These are phyloP conservation scores for Aspidoscelis tigris DNA, from an alignment of 2,113 vertebrate species.

Conservation along the genomic window DNA sequence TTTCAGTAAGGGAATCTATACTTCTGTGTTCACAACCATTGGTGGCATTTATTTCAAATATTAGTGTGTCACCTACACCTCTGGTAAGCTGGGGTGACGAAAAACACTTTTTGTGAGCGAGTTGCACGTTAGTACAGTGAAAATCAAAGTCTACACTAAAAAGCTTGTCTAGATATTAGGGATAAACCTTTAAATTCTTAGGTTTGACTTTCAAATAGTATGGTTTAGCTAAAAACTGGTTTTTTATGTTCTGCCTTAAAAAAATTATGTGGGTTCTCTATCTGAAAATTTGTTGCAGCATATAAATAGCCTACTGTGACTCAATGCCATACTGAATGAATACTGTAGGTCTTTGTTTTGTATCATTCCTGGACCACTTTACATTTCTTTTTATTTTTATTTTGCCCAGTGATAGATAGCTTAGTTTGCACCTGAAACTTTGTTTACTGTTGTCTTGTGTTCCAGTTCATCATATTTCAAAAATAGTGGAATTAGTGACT, in stretches of 20 bases:
- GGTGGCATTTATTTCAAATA: slow-evolving; percentile 48
- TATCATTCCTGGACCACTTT: neutral
- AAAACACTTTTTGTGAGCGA: slow-evolving; percentile 46
- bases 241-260: neutral
- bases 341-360: slow-evolving; percentile 10
- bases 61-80: slow-evolving; percentile 52
- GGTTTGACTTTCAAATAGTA: slow-evolving; percentile 44
- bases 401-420: neutral
- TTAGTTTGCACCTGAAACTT: neutral
- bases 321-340: neutral
- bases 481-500: neutral
- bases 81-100: neutral
- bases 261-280: slow-evolving; percentile 12
- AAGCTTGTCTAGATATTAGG: slow-evolving; percentile 53
- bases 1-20: slow-evolving; percentile 51
- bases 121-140: slow-evolving; percentile 42
- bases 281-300: slow-evolving; percentile 16
- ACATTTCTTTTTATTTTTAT: neutral
- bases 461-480: neutral
- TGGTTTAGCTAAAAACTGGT: slow-evolving; percentile 47
- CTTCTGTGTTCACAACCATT: slow-evolving; percentile 42
- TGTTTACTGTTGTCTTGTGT: neutral
- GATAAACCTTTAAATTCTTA: slow-evolving; percentile 48
- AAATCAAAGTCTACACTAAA: slow-evolving; percentile 39
- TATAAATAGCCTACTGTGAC: slow-evolving; percentile 23